Evolutionary conservation across 1,140 invertebrate genomes (phyloP).

Genomic region (Palaemon carinicauda): DNA sequence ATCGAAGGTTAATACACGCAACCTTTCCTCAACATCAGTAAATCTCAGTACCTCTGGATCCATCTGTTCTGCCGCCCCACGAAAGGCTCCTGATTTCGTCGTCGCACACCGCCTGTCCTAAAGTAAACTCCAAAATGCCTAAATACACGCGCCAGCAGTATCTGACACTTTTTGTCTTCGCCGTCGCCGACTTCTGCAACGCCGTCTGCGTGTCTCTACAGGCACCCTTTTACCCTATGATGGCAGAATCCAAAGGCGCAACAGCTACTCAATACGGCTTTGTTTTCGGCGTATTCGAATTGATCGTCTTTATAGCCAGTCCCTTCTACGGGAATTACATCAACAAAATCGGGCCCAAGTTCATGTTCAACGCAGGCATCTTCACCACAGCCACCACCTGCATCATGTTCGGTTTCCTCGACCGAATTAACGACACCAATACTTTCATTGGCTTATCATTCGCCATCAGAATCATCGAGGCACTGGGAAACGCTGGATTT

Average conservation of each 20-base stretch:
- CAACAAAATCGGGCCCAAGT: constrained; percentile 82
- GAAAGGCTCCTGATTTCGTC: no score
- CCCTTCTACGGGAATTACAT: constrained; percentile 87
- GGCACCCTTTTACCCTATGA: constrained; percentile 62
- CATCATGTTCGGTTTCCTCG: constrained; percentile 73
- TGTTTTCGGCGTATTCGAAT: constrained; percentile 91
- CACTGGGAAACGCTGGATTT: constrained; percentile 90
- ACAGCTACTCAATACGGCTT: constrained; percentile 87
- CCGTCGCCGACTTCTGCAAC: constrained; percentile 87
- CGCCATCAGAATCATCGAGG: constrained; percentile 85
- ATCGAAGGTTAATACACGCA: no score
- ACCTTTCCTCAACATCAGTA: no score
- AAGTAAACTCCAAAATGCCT: neutral
- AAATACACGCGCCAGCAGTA: constrained; percentile 81
- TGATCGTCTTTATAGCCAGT: constrained; percentile 87
- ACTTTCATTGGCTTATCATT: constrained; percentile 88
- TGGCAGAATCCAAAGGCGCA: constrained; percentile 89
- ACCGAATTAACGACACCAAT: constrained; percentile 80
- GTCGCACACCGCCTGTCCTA: no score
- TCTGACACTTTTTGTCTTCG: constrained; percentile 82
- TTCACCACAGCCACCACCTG: constrained; percentile 75
- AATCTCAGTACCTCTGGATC: no score
- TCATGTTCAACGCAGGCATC: constrained; percentile 88
- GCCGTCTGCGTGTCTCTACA: constrained; percentile 87
- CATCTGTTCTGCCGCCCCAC: no score